Conservation (phyloP, 2,113 vertebrate genomes). For the Toxotes chatareus region DNA sequence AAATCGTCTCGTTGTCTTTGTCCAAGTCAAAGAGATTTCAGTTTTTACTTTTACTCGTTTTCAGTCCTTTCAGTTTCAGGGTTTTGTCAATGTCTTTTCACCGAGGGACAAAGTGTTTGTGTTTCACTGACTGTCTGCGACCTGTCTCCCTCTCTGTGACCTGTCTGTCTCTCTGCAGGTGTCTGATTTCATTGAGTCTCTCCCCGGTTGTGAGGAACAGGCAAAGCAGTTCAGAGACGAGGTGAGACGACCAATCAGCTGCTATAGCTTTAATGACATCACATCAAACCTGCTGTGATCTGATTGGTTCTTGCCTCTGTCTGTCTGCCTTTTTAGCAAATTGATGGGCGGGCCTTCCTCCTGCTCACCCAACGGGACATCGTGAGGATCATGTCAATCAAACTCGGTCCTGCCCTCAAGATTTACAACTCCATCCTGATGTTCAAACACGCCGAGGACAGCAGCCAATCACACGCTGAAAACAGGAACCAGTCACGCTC, state of each 20-base stretch:
- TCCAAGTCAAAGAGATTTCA: too few species aligned
- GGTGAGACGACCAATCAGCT: conserved; percentile 69
- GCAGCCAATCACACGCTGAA: conserved; percentile 55
- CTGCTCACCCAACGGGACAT: conserved; percentile 85
- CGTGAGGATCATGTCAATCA: conserved; percentile 85
- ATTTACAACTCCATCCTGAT: conserved; percentile 88
- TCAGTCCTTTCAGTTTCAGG: too few species aligned
- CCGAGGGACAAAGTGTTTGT: too few species aligned
- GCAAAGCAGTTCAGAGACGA: conserved; percentile 87
- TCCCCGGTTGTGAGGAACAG: conserved; percentile 86
- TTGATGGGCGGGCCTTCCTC: conserved; percentile 85
- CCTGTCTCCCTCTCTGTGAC: background rate
- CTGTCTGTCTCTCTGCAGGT: conserved; percentile 62
- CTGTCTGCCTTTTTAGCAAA: conserved; percentile 76
- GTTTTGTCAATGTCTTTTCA: too few species aligned
- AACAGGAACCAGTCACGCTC: conserved; percentile 34
- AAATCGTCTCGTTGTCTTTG: too few species aligned
- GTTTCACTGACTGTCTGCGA: background rate
- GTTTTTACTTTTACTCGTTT: too few species aligned
- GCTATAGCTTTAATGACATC: background rate
- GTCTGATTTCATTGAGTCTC: conserved; percentile 85
- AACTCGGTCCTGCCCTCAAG: conserved; percentile 86
- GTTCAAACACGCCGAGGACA: conserved; percentile 81
- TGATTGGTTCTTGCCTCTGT: conserved; percentile 40
- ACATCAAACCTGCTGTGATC: background rate